phyloP scores from a whole-genome alignment of 1,140 invertebrate genomes.

The Drosophila serrata region DNA sequence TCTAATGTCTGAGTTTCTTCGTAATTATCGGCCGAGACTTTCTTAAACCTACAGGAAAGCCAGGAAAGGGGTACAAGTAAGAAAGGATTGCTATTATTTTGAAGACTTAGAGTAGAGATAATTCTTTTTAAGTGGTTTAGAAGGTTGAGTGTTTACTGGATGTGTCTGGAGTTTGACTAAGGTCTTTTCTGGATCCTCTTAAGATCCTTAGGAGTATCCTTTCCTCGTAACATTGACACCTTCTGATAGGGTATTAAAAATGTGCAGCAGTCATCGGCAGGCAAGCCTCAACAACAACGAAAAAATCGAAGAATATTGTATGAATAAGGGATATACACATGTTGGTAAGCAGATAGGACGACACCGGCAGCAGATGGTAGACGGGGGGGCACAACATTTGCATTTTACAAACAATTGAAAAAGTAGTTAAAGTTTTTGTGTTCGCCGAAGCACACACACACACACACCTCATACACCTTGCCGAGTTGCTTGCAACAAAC shows the following conservation, averaged over 20 bases:
- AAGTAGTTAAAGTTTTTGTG: slow-evolving; percentile 82
- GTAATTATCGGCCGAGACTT: slow-evolving; percentile 20
- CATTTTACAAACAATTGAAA: slow-evolving; percentile 84
- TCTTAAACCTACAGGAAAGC: not conserved
- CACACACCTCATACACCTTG: slow-evolving; percentile 42
- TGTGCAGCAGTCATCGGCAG: not conserved
- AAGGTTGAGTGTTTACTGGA: too few species aligned
- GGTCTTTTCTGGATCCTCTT: not conserved
- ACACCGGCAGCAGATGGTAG: slow-evolving; percentile 25
- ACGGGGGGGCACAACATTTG: slow-evolving; percentile 70
- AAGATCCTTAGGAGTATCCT: too few species aligned
- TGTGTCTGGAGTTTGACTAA: too few species aligned
- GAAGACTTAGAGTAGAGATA: not conserved
- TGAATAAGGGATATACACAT: slow-evolving; percentile 68
- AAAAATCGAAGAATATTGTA: slow-evolving; percentile 60
- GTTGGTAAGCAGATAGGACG: slow-evolving; percentile 17
- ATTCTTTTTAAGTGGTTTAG: too few species aligned
- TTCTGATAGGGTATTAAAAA: not conserved
- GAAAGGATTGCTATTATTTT: not conserved
- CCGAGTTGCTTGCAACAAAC: slow-evolving; percentile 47
- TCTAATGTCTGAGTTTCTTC: slow-evolving; percentile 28
- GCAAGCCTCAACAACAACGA: slow-evolving; percentile 19
- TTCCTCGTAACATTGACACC: too few species aligned
- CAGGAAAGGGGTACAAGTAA: not conserved
- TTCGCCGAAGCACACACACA: slow-evolving; percentile 58